Evolutionary conservation across 2,888 invertebrate genomes (phyloP).

Genomic region (Andrena chrysosceles): DNA sequence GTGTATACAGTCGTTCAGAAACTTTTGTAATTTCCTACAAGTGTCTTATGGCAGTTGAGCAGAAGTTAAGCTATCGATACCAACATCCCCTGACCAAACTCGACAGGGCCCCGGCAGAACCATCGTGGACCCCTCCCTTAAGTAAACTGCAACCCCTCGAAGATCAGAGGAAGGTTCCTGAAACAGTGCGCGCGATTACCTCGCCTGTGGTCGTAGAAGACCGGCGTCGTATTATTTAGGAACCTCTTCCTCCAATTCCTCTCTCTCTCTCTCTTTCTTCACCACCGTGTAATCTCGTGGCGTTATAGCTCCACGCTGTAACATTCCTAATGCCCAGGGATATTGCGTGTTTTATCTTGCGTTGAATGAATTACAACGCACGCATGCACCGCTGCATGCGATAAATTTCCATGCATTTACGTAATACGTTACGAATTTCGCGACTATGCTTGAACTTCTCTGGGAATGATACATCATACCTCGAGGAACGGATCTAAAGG

Average conservation of each 20-base stretch:
- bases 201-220: slow-evolving; percentile 13
- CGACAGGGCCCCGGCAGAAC: slow-evolving; percentile 13
- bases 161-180: slow-evolving; percentile 33
- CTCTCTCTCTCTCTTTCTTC: background rate
- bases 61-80: slow-evolving; percentile 8
- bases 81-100: background rate
- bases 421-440: slow-evolving; percentile 46
- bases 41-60: slow-evolving; percentile 3
- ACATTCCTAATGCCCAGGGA: slow-evolving; percentile 51
- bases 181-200: slow-evolving; percentile 37
- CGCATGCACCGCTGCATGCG: slow-evolving; percentile 17
- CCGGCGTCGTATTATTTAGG: slow-evolving; percentile 46
- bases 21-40: too few species aligned
- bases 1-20: too few species aligned
- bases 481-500: background rate
- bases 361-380: slow-evolving; percentile 39
- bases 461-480: background rate
- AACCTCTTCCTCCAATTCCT: slow-evolving; percentile 15
- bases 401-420: slow-evolving; percentile 56
- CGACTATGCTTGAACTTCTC: background rate
- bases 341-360: slow-evolving; percentile 52
- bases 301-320: slow-evolving; percentile 36
- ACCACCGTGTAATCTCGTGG: slow-evolving; percentile 47
- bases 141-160: slow-evolving; percentile 33
- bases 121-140: slow-evolving; percentile 31